Conservation (phyloP, 2,113 vertebrate genomes). For the Spermophilus dauricus region DNA sequence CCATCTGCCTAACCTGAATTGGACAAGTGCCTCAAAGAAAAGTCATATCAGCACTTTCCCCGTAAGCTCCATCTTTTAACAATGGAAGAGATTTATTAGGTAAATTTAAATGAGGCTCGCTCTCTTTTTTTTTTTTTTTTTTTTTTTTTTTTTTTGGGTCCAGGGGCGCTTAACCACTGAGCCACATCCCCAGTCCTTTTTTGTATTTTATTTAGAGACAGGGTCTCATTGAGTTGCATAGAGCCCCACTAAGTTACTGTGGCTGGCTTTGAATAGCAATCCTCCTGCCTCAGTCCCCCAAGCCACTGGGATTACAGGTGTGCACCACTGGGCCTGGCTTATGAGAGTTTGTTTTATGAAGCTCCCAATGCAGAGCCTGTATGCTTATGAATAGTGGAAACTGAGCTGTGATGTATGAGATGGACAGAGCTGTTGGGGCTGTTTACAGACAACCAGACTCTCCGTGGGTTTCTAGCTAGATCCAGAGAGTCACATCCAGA, state of each 20-base stretch:
- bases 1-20: slow-evolving; percentile 17
- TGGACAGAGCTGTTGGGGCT: background rate
- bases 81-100: background rate
- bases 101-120: background rate
- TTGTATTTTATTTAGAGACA: too few relatives aligned
- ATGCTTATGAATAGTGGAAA: background rate
- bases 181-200: too few relatives aligned
- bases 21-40: background rate
- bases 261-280: too few relatives aligned
- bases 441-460: background rate
- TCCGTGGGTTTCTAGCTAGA: fast-evolving
- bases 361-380: background rate
- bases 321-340: too few relatives aligned
- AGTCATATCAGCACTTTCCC: background rate
- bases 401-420: background rate
- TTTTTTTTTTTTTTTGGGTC: too few relatives aligned
- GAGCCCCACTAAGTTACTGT: too few relatives aligned
- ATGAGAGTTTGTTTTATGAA: slow-evolving; percentile 3
- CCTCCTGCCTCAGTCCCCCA: too few relatives aligned
- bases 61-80: background rate
- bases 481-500: background rate
- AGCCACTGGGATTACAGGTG: too few relatives aligned
- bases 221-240: too few relatives aligned
- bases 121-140: too few relatives aligned
- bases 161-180: too few relatives aligned